A percentile compares a stretch with the other conserved stretches of the same genome.
Conservation (phyloP, 1,140 invertebrate genomes). For the Leptinotarsa lineolata region DNA sequence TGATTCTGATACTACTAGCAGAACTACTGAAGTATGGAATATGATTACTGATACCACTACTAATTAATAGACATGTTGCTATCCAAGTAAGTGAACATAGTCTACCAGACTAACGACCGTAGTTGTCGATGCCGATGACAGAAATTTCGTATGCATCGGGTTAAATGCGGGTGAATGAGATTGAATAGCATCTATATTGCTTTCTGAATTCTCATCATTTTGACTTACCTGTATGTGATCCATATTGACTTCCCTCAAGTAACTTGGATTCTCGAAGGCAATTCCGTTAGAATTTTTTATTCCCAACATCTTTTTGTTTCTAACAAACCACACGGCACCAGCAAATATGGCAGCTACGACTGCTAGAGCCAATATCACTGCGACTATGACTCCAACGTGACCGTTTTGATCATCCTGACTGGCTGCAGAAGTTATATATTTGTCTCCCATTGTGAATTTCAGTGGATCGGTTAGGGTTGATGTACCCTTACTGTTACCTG, state of each 20-base stretch:
- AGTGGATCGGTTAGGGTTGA: conserved; percentile 73
- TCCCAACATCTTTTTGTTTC: conserved; percentile 64
- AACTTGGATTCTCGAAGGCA: conserved; percentile 85
- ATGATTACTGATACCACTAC: too few relatives aligned
- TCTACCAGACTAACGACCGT: too few relatives aligned
- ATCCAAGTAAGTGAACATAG: too few relatives aligned
- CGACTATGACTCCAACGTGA: conserved; percentile 67
- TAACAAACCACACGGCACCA: conserved; percentile 68
- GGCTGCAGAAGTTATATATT: conserved; percentile 67
- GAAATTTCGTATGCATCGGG: too few relatives aligned
- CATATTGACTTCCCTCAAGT: conserved; percentile 74
- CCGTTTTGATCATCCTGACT: conserved; percentile 59
- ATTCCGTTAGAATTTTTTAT: conserved; percentile 68
- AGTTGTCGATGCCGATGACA: too few relatives aligned
- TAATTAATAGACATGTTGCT: too few relatives aligned
- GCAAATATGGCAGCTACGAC: conserved; percentile 67
- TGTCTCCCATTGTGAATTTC: conserved; percentile 72
- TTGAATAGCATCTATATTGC: too few relatives aligned
- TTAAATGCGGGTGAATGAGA: too few relatives aligned
- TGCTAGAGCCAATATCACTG: conserved; percentile 67
- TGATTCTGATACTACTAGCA: too few relatives aligned
- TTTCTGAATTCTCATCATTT: too few relatives aligned
- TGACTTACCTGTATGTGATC: conserved; percentile 68
- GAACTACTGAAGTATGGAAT: too few relatives aligned
- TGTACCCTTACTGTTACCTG: conserved; percentile 78